Percentiles rank a stretch among this genome's conserved stretches.
These are phyloP conservation scores for Montipora capricornis DNA, from an alignment of 64 coral and sea anemone species.

Conservation along the genomic window DNA sequence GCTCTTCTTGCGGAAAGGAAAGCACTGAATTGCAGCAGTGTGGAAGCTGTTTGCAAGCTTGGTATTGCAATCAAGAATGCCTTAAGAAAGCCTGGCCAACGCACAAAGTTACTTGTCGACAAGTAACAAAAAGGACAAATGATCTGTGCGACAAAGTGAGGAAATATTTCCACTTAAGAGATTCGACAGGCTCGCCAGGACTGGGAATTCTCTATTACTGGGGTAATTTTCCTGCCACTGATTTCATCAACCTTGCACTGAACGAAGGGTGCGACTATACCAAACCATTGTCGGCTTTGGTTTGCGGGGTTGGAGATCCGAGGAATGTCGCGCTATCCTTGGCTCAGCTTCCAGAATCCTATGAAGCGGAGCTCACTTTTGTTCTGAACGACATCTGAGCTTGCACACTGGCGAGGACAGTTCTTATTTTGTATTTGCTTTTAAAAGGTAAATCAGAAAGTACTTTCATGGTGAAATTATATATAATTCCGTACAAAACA, in stretches of 20 bases:
- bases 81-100: slow-evolving; percentile 4
- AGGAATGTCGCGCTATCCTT: slow-evolving; percentile 46
- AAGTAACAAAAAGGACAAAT: no score
- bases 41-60: slow-evolving; percentile 30
- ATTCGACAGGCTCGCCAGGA: not conserved
- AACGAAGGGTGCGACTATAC: slow-evolving; percentile 52
- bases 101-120: no score
- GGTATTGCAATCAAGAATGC: slow-evolving; percentile 54
- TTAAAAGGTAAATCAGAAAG: slow-evolving; percentile 19
- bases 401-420: slow-evolving; percentile 62
- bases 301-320: slow-evolving; percentile 70
- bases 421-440: slow-evolving; percentile 64
- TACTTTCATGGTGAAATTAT: no score
- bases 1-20: slow-evolving; percentile 33
- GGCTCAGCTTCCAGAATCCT: slow-evolving; percentile 33
- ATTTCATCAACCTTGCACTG: slow-evolving; percentile 54
- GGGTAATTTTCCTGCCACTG: slow-evolving; percentile 58
- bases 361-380: slow-evolving; percentile 49
- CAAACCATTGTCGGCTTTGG: slow-evolving; percentile 26
- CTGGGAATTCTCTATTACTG: slow-evolving; percentile 42
- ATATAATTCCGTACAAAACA: no score
- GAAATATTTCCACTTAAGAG: not conserved
- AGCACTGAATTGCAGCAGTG: slow-evolving; percentile 17
- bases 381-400: slow-evolving; percentile 70
- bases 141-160: not conserved